Conservation (phyloP, 2,888 invertebrate species). For the Apodemia duryi region DNA sequence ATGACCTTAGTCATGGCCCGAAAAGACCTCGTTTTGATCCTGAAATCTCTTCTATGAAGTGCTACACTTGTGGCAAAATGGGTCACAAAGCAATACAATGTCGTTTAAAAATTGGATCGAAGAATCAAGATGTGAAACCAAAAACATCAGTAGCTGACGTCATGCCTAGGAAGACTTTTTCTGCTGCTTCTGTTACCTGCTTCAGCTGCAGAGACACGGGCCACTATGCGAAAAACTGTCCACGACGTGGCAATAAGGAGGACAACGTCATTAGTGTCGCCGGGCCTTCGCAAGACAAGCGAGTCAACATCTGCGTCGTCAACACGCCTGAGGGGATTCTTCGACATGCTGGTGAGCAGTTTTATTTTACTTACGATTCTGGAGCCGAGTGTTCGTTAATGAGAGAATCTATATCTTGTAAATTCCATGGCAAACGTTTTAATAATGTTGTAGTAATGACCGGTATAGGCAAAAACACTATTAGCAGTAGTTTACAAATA, state of each 20-base stretch:
- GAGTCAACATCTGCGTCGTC: not conserved
- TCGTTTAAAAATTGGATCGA: no score
- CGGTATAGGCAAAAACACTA: constrained; percentile 23
- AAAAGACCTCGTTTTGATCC: not conserved
- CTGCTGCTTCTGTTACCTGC: not conserved
- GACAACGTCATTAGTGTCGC: no score
- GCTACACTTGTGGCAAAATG: not conserved
- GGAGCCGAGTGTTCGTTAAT: constrained; percentile 27
- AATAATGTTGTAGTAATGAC: constrained; percentile 21
- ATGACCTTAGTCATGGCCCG: not conserved
- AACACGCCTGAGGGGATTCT: constrained; percentile 6
- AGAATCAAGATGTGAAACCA: no score
- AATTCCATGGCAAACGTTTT: constrained; percentile 23
- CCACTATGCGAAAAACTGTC: not conserved
- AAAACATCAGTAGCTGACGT: no score
- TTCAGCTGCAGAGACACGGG: not conserved
- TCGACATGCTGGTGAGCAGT: constrained; percentile 18
- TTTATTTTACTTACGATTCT: constrained; percentile 27
- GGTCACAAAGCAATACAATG: not conserved
- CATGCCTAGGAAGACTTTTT: no score
- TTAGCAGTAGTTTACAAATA: constrained; percentile 24
- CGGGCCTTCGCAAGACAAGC: no score
- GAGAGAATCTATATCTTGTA: constrained; percentile 20
- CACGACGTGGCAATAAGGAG: not conserved
- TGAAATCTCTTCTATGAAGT: not conserved